phyloP scores from a whole-genome alignment of 1,140 invertebrate genomes.

The Telenomus remus region DNA sequence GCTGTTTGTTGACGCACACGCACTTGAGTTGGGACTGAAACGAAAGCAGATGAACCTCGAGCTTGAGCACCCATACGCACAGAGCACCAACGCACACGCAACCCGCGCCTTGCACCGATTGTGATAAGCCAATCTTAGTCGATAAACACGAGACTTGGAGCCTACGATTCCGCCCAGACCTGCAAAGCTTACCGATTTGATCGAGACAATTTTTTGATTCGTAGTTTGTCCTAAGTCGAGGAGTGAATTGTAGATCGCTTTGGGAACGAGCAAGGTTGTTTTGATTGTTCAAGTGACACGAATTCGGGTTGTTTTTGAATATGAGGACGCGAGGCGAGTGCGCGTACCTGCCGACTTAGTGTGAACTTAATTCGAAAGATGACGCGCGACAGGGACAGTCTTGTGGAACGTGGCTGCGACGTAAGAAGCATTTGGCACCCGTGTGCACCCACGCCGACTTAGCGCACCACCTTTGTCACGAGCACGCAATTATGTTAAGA shows the following conservation, averaged over 20 bases:
- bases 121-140: too few relatives aligned
- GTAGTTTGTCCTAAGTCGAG: too few relatives aligned
- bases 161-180: conserved; percentile 45
- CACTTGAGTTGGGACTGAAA: not conserved
- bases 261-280: too few relatives aligned
- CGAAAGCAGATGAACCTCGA: not conserved
- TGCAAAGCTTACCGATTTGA: too few relatives aligned
- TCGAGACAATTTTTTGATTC: too few relatives aligned
- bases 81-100: conserved; percentile 9
- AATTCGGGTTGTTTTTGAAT: conserved; percentile 17
- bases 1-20: conserved; percentile 11
- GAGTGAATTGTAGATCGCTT: too few relatives aligned
- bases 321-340: conserved; percentile 52
- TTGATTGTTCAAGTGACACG: too few relatives aligned
- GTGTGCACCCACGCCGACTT: conserved; percentile 30
- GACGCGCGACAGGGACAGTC: conserved; percentile 24
- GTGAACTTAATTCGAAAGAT: conserved; percentile 32
- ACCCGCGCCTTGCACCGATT: conserved; percentile 32
- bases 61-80: conserved; percentile 23
- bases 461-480: conserved; percentile 28
- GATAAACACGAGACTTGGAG: not conserved
- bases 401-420: conserved; percentile 21
- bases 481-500: conserved; percentile 40
- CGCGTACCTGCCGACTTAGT: conserved; percentile 41
- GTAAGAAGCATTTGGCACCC: conserved; percentile 27